Evolutionary conservation across 2,888 invertebrate species (phyloP).

Genomic region (Pardosa pseudoannulata): DNA sequence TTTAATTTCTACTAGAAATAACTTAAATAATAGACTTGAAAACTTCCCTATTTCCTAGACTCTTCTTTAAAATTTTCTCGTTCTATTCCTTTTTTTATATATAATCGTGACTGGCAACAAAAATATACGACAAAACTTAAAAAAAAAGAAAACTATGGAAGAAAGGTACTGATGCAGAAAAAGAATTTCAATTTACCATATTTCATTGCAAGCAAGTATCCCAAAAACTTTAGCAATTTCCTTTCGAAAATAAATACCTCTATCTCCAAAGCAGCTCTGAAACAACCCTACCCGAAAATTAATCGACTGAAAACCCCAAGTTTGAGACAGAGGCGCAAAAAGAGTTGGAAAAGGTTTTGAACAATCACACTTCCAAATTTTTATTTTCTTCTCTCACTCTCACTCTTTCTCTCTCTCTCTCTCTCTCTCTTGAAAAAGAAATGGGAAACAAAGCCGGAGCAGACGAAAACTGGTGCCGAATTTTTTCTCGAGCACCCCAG

Average conservation of each 20-base stretch:
- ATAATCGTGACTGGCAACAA: too few species aligned
- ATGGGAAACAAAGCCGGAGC: constrained; percentile 33
- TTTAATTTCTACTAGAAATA: too few species aligned
- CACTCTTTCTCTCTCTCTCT: too few species aligned
- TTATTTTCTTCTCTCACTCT: constrained; percentile 16
- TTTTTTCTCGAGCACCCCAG: neutral
- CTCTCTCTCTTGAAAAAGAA: constrained; percentile 8
- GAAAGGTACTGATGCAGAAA: too few species aligned
- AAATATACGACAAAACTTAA: too few species aligned
- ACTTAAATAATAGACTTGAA: too few species aligned
- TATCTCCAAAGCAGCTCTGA: neutral
- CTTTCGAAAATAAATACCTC: constrained; percentile 14
- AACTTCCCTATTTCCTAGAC: too few species aligned
- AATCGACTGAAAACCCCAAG: constrained; percentile 56
- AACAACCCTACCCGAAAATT: constrained; percentile 57
- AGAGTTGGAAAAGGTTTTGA: constrained; percentile 37
- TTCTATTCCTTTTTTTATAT: too few species aligned
- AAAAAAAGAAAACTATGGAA: too few species aligned
- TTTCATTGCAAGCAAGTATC: neutral
- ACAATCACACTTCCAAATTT: constrained; percentile 36
- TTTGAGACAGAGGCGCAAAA: constrained; percentile 26
- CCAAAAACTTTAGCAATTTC: constrained; percentile 5
- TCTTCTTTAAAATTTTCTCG: too few species aligned
- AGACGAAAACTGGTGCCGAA: neutral
- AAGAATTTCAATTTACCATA: constrained; percentile 1